phyloP scores from a whole-genome alignment of 92 coral and sea anemone species.

The Phenganax marumi region DNA sequence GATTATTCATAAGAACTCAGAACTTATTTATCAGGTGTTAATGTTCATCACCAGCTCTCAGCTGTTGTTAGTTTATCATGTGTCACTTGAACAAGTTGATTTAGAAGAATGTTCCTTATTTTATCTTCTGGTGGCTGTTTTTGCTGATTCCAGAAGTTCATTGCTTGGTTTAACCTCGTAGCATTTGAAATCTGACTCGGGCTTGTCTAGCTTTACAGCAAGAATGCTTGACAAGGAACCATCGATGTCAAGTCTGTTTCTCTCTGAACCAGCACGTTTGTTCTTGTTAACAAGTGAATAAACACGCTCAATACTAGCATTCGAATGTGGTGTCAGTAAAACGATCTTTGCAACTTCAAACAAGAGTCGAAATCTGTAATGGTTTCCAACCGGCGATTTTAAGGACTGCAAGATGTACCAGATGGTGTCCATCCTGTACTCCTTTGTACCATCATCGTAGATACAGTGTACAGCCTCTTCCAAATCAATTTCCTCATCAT shows the following conservation, averaged over 20 bases:
- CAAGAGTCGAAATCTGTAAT: conserved; percentile 44
- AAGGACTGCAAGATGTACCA: conserved; percentile 47
- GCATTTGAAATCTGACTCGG: conserved; percentile 52
- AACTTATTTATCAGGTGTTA: too few species aligned
- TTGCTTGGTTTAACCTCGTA: conserved; percentile 44
- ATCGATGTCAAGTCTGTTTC: conserved; percentile 53
- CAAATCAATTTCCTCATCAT: conserved; percentile 44
- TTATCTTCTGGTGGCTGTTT: conserved; percentile 42
- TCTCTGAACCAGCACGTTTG: conserved; percentile 48
- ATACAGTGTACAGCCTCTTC: conserved; percentile 33
- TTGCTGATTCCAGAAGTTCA: conserved; percentile 43
- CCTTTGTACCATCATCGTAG: conserved; percentile 52
- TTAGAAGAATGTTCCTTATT: too few species aligned
- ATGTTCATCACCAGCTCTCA: too few species aligned
- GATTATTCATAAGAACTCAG: too few species aligned
- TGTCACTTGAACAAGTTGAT: too few species aligned
- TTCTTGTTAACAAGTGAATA: conserved; percentile 53
- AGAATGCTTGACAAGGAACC: conserved; percentile 55
- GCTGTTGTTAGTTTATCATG: too few species aligned
- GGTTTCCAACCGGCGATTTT: conserved; percentile 45
- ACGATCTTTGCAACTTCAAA: conserved; percentile 44
- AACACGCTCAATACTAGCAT: conserved; percentile 53
- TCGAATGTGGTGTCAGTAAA: conserved; percentile 51
- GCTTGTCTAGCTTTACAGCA: conserved; percentile 51
- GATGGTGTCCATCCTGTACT: conserved; percentile 49